Percentiles rank a stretch among this genome's conserved stretches.
Evolutionary conservation across 2,888 invertebrate species (phyloP).

Genomic region (Chironomus tentans): DNA sequence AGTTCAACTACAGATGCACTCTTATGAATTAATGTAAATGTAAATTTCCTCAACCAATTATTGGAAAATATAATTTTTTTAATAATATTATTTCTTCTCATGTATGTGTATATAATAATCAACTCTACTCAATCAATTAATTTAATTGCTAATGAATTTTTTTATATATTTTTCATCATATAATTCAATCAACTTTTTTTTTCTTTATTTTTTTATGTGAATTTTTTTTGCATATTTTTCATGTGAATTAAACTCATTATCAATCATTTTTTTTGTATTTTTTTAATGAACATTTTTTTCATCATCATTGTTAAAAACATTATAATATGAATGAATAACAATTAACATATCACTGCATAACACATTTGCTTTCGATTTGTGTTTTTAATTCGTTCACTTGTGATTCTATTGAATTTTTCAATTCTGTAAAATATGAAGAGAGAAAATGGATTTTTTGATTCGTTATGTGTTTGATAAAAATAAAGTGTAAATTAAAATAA

Average conservation of each 20-base stretch:
- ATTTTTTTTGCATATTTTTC: constrained; percentile 18
- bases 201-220: constrained; percentile 19
- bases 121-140: constrained; percentile 4
- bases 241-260: constrained; percentile 11
- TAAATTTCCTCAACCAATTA: constrained; percentile 8
- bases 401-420: constrained; percentile 95
- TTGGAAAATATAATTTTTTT: neutral
- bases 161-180: neutral
- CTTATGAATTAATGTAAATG: neutral
- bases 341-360: constrained; percentile 71
- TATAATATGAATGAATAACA: constrained; percentile 27
- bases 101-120: neutral
- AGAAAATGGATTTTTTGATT: neutral
- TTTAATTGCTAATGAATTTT: constrained; percentile 11
- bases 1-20: constrained; percentile 3
- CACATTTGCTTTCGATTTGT: constrained; percentile 93
- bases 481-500: no score
- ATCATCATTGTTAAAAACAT: constrained; percentile 19
- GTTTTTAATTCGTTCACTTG: constrained; percentile 95
- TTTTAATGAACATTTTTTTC: constrained; percentile 21
- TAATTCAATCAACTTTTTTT: constrained; percentile 22
- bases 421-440: constrained; percentile 57
- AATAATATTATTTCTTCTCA: neutral
- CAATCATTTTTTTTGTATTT: constrained; percentile 6
- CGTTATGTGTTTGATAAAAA: no score